Evolutionary conservation across 2,888 invertebrate species (phyloP), one percentile per base, ranked within the genome.

Genomic region (Elegia similella): DNA sequence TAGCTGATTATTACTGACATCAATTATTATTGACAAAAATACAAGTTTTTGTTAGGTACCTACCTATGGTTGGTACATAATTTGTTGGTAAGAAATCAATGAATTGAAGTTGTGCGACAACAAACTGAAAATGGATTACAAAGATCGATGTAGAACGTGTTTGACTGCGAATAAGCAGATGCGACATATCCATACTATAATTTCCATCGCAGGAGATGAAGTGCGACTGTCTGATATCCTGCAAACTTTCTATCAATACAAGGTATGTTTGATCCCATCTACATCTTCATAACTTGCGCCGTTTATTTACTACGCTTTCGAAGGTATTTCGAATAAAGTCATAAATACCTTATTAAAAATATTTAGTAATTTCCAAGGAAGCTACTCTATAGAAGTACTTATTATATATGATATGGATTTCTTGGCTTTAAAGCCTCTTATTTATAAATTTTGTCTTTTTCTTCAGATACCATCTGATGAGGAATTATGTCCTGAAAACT

Each of bases 101-200:
- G 38, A 38, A 38, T n/a, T 38, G 12, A 38, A n/a, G 0, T 3
- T n/a, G 1, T 38, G 3, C 12, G 2, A 23, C 23, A 23, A 23
- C 2, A 12, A 38, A 12, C 16, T 43, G 13, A 62, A 44, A 62
- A 88, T 89, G 89, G 76, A 75, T 68, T 83, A 76, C 57, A 82
- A 78, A 67, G 72, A 80, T 42, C 73, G 76, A 32, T 92, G 92
- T 65, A 78, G 89, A 42, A 90, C 89, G 29, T 92, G 91, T 60
- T 66, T 92, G 60, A 75, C 78, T 3, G 78, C 62, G 52, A 77
- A 76, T 29, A 84, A 80, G 68, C 84, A 86, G 69, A 88, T 88
- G 86, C 82, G 86, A 15, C 73, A 80, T 61, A 67, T 92, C 48
- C 73, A 84, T 60, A 75, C 86, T 1, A 62, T 64, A 32, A 69